phyloP scores from a whole-genome alignment of 2,797 vertebrate species.

The Fratercula arctica region DNA sequence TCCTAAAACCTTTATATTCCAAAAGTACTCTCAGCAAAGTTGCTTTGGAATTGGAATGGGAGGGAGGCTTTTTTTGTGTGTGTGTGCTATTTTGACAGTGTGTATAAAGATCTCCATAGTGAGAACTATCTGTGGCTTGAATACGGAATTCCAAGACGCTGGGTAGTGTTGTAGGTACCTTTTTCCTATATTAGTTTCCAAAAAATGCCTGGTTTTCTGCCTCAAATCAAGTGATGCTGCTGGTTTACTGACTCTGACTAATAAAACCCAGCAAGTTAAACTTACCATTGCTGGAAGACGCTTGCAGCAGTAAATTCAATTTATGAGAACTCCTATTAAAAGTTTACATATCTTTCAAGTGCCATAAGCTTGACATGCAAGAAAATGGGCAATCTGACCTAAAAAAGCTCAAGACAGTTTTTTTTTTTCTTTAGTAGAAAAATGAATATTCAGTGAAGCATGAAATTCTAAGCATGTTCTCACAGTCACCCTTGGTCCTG shows the following conservation, averaged over 20 bases:
- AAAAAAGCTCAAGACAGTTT: not conserved
- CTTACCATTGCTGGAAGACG: constrained; percentile 40
- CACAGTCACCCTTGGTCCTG: not conserved
- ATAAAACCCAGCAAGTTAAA: constrained; percentile 59
- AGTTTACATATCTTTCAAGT: constrained; percentile 48
- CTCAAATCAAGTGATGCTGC: constrained; percentile 28
- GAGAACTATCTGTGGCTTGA: constrained; percentile 67
- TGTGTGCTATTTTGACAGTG: constrained; percentile 66
- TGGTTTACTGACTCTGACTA: constrained; percentile 54
- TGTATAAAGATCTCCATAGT: constrained; percentile 72
- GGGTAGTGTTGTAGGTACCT: constrained; percentile 55
- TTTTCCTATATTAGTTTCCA: constrained; percentile 66
- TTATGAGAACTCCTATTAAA: constrained; percentile 50
- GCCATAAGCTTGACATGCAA: not conserved
- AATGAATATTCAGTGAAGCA: not conserved
- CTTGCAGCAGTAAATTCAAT: constrained; percentile 29
- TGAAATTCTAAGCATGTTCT: not conserved
- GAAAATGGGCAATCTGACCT: not conserved
- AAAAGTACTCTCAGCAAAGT: constrained; percentile 46
- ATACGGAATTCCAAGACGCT: constrained; percentile 16
- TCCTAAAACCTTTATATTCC: constrained; percentile 54
- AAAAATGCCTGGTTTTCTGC: constrained; percentile 6
- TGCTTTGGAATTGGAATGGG: constrained; percentile 14
- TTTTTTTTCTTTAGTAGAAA: constrained; percentile 2
- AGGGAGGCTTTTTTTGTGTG: constrained; percentile 30